These are phyloP conservation scores for Mercenaria mercenaria DNA, from an alignment of 1,140 invertebrate genomes.

Conservation along the genomic window DNA sequence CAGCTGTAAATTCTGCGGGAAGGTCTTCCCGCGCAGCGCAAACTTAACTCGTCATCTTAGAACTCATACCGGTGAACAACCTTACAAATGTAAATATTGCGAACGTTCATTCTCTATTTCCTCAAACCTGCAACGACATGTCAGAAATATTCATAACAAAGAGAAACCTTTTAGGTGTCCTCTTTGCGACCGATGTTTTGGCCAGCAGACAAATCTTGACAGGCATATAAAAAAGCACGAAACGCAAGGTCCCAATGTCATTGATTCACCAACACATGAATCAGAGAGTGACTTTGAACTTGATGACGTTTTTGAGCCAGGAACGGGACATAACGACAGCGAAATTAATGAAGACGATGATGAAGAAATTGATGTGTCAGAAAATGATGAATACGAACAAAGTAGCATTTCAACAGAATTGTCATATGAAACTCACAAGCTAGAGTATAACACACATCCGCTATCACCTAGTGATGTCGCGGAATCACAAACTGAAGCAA, in stretches of 20 bases:
- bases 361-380: slow-evolving; percentile 51
- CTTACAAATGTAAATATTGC: slow-evolving; percentile 99
- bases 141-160: slow-evolving; percentile 98
- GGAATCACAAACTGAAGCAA: not conserved
- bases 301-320: slow-evolving; percentile 51
- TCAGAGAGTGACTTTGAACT: slow-evolving; percentile 89
- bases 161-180: slow-evolving; percentile 92
- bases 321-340: slow-evolving; percentile 20
- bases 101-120: slow-evolving; percentile 99
- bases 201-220: slow-evolving; percentile 99
- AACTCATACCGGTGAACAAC: slow-evolving; percentile 98
- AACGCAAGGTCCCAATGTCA: slow-evolving; percentile 88
- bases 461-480: not conserved
- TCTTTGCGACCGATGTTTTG: slow-evolving; percentile 97
- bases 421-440: not conserved
- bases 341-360: slow-evolving; percentile 53
- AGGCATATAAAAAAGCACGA: slow-evolving; percentile 98
- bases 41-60: slow-evolving; percentile 98
- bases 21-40: slow-evolving; percentile 97
- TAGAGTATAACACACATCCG: not conserved
- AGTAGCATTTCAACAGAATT: not conserved
- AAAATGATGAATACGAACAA: slow-evolving; percentile 46
- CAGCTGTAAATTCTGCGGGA: slow-evolving; percentile 98
- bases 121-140: slow-evolving; percentile 99
- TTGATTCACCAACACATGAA: slow-evolving; percentile 90